Base-by-base conservation (phyloP, 2,797 vertebrate genomes). In the Taenioides sp. region DNA sequence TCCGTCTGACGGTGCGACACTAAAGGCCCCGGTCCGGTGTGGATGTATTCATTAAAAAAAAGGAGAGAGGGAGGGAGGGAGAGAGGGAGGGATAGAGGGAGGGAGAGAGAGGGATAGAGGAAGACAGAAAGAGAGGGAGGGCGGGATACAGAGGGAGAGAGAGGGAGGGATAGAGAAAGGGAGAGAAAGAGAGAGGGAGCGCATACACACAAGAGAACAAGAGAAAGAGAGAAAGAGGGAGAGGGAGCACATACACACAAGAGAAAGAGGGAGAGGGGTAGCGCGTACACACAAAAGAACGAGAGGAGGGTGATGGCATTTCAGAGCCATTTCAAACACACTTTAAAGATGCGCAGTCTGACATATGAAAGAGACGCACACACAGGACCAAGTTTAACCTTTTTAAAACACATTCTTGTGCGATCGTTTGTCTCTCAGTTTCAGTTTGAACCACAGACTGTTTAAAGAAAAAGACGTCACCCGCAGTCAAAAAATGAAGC, bases 31-130 rank as follows among this genome's bases (percentile, higher is more conserved):
- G 73, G 71, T 75, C 81, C 72, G 54, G 83, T 77, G 77, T 76
- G 70, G 85, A 79, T 89, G 88, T 90, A 77, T 89, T 90, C 85
- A 93, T 93, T 90, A 89, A 85, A 49, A n/a, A n/a, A n/a, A n/a
- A n/a, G n/a, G 73, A 70, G 5, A 4, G 31, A 34, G 1, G 28
- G 4, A 31, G 28, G 2, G 28, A 31, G 67, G 57, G 63, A n/a
- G 64, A 7, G 5, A 27, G 25, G 2, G 25, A 27, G 25, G 25
- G 25, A 27, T 1, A 49, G 73, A 70, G 25, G 25, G 25, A 27
- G 2, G 25, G 25, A 27, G 25, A 27, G 25, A 27, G 62, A 73
- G 25, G 2, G 25, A 27, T 1, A 2, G 25, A 27, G 25, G 25
- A 2, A 27, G 1, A 27, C 25, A 27, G 25, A 27, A 2, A 27